Percentiles rank a stretch among this genome's conserved stretches.
phyloP scores from a whole-genome alignment of 1,140 invertebrate genomes.

The Homarus americanus region DNA sequence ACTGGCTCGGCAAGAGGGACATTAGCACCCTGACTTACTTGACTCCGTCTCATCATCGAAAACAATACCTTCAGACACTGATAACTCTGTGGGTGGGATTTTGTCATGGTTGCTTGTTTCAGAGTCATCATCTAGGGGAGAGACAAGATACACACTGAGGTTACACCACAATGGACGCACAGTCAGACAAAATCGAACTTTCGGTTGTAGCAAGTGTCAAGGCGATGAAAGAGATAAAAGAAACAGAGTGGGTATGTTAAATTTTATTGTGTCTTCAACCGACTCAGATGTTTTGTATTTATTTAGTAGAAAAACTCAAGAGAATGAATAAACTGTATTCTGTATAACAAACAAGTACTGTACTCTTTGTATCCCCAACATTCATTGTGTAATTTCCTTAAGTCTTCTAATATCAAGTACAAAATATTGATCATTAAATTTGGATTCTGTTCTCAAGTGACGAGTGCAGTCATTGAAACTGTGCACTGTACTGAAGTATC shows the following conservation, averaged over 20 bases:
- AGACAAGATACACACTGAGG: constrained; percentile 68
- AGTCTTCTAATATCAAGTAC: no score
- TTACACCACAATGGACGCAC: constrained; percentile 56
- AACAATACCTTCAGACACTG: constrained; percentile 69
- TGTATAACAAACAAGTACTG: no score
- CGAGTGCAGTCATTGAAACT: no score
- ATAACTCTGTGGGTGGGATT: constrained; percentile 63
- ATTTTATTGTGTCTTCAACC: neutral
- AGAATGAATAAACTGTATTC: no score
- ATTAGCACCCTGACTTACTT: constrained; percentile 71
- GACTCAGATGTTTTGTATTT: neutral
- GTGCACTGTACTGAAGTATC: no score
- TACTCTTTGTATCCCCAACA: no score
- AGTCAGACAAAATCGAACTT: constrained; percentile 17
- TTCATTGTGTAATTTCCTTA: no score
- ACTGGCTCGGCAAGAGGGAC: constrained; percentile 66
- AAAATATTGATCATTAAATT: no score
- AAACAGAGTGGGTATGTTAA: neutral
- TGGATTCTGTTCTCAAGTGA: no score
- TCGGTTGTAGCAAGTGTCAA: neutral
- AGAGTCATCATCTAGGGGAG: constrained; percentile 69
- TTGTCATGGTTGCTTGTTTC: constrained; percentile 68
- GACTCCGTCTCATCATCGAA: constrained; percentile 63
- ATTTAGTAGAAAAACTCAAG: neutral
- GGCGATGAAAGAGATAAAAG: neutral